Evolutionary conservation across 2,888 invertebrate species (phyloP), one percentile per base, ranked within the genome.

Genomic region (Agrotis ipsilon): DNA sequence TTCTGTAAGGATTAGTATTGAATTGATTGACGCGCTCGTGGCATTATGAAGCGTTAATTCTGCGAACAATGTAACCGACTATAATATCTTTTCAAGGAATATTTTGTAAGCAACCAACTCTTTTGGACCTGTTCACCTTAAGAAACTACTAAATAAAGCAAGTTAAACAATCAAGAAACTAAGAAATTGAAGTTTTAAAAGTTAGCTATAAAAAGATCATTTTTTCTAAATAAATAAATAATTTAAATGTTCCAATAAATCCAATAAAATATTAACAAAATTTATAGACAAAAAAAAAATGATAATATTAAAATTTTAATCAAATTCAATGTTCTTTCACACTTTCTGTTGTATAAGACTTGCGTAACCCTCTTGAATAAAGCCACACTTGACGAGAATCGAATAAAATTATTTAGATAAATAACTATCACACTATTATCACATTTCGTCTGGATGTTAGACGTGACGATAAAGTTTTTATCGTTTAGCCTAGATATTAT

Each of bases 331-430:
- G 51, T 16, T 76, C 61, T 27, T 48, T 51, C 18, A 24, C 5
- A 7, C 27, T 64, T 46, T 64, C 32, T 19, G 19, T 62, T 66
- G 52, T 24, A 24, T 54, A 72, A 55, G 14, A 43, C 19, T 74
- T 72, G 51, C 63, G 52, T 67, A 72, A 72, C 57, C 49, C 68
- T 71, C 63, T 80, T 70, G 66, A 72, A 43, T 52, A 51, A 71
- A 71, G 59, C 54, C 45, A 62, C 63, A 65, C 61, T 64, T 62
- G 16, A 54, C 32, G 2, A 60, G 2, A 54, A 63, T 57, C 6
- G 43, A 63, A 64, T 68, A 54, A 51, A n/a, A 43, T n/a, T 46
- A 46, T 19, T 39, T 21, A 71, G 61, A 71, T 68, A 75, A 61
- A 67, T 75, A 24, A 11, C 9, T n/a, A 65, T 68, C 61, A 54